Base-by-base conservation (phyloP, 2,113 vertebrate genomes). In the Thryonomys swinderianus region DNA sequence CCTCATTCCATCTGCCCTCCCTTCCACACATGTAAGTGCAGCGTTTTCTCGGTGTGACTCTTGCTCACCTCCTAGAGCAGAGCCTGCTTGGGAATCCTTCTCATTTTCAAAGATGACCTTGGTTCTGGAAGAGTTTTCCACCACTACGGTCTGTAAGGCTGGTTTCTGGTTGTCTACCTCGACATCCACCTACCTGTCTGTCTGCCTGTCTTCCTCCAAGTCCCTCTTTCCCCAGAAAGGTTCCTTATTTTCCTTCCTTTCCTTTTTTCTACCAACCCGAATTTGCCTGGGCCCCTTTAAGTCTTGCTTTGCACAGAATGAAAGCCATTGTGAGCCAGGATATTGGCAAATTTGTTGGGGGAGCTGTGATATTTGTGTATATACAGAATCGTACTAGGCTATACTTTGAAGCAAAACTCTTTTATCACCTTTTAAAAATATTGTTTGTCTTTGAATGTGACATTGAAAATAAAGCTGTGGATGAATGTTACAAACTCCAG, bases 381-480 rank as follows among this genome's bases (percentile, higher is more conserved):
- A 20, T 51, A 7, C 10, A 87, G 23, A 95, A 67, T 84, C 10
- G 25, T 62, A 40, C 4, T 40, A 79, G 32, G 5, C 61, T 92
- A 48, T 8, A 42, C 7, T 76, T 93, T 40, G 73, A 81, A 78
- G 55, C 2, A 94, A 82, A 88, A 37, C 3, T 59, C 13, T 7
- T 17, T 86, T 64, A 57, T 7, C 13, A 48, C 37, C 69, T 64
- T 51, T 94, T 74, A 57, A 86, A 91, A 88, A 59, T 73, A 9
- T 48, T 51, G 6, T 40, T 76, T 94, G 61, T 59, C 67, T 91
- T 83, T 37, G 27, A 57, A 34, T 5, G 37, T 69, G 53, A 80
- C 27, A 30, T 91, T 80, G 42, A 87, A 67, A 88, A 88, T 85
- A 81, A 93, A 92, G 64, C 53, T 71, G 88, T 10, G 53, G 42